Conservation (phyloP, 1,140 invertebrate genomes). For the Zaprionus nigranus region DNA sequence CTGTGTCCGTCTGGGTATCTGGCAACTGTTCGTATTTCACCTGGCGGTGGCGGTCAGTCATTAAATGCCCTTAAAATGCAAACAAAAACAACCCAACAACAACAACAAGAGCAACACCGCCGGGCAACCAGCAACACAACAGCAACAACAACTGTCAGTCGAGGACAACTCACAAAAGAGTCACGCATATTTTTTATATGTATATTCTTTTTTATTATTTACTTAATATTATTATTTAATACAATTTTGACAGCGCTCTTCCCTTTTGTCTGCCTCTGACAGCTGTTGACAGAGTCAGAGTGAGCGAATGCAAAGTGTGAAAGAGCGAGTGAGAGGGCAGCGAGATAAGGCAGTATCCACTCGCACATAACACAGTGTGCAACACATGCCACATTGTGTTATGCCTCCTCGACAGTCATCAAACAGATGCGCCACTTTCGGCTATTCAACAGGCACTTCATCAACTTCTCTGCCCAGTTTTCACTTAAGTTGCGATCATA, state of each 20-base stretch:
- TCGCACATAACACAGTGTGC: constrained; percentile 10
- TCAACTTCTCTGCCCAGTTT: constrained; percentile 1
- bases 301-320: constrained; percentile 25
- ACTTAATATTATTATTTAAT: constrained; percentile 54
- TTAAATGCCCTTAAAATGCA: constrained; percentile 71
- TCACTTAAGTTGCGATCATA: constrained; percentile 7
- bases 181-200: constrained; percentile 28
- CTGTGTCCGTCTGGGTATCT: constrained; percentile 23
- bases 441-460: constrained; percentile 17
- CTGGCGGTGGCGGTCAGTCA: constrained; percentile 69
- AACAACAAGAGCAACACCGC: constrained; percentile 16
- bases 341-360: constrained; percentile 1
- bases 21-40: constrained; percentile 77
- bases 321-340: constrained; percentile 12
- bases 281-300: constrained; percentile 53
- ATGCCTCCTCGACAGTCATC: constrained; percentile 20
- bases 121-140: constrained; percentile 21
- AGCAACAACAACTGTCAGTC: constrained; percentile 34
- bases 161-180: constrained; percentile 42
- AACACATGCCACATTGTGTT: constrained; percentile 49
- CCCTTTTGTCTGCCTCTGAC: constrained; percentile 35
- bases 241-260: constrained; percentile 44
- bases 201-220: constrained; percentile 28
- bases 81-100: constrained; percentile 34
- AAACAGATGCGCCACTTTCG: constrained; percentile 44